A percentile compares a stretch with the other conserved stretches of the same genome.
Conservation (phyloP, 2,113 vertebrate genomes). For the Antechinus flavipes region DNA sequence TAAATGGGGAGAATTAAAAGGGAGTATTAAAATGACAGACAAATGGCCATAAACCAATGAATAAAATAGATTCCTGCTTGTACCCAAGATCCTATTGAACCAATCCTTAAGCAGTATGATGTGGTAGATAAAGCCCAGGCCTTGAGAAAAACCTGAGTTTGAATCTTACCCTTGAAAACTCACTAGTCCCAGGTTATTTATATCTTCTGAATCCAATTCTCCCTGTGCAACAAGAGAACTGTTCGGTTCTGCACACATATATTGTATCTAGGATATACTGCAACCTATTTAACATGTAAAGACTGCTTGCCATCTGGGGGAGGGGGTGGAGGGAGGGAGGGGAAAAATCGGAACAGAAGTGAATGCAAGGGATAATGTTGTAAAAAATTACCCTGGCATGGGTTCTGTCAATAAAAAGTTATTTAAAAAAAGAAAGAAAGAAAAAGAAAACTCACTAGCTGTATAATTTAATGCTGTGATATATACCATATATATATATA, state of each 20-base stretch:
- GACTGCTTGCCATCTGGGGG: no score
- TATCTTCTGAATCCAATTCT: no score
- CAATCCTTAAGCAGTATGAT: background rate
- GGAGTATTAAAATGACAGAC: background rate
- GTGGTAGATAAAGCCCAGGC: background rate
- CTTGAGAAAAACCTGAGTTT: background rate
- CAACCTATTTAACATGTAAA: no score
- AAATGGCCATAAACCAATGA: slow-evolving; percentile 4
- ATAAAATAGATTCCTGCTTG: background rate
- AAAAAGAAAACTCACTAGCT: background rate
- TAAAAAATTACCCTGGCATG: no score
- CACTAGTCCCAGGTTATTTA: background rate
- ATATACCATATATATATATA: background rate
- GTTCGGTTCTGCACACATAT: no score
- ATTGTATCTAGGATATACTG: no score
- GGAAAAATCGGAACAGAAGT: no score
- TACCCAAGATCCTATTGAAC: background rate
- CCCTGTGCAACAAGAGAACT: no score
- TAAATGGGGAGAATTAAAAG: slow-evolving; percentile 11
- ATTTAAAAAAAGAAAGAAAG: background rate
- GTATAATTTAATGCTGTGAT: background rate
- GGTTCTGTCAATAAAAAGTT: no score
- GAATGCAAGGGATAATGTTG: no score
- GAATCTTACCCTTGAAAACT: background rate
- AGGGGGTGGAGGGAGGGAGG: no score